These are phyloP conservation scores for Pycnonotus jocosus DNA, from an alignment of 2,113 vertebrate genomes.

Conservation along the genomic window DNA sequence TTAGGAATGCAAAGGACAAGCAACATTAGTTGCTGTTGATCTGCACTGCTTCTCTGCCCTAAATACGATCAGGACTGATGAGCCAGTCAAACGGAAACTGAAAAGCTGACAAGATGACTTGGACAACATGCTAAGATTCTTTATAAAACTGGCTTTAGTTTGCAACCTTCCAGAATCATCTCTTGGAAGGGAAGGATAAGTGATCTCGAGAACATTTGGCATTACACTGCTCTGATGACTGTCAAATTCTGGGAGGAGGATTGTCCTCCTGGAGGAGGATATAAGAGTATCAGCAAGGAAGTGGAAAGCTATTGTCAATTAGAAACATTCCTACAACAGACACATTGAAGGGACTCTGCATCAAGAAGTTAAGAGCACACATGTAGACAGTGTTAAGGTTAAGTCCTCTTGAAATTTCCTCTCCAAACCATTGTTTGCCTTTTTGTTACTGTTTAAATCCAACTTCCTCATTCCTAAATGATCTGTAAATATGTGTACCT, in stretches of 20 bases:
- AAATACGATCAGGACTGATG: background rate
- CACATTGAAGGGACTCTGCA: background rate
- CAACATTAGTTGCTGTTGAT: background rate
- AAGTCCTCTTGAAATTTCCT: background rate
- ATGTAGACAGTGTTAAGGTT: background rate
- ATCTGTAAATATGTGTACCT: background rate
- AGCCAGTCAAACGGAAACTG: background rate
- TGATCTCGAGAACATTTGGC: background rate
- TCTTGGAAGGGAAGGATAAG: background rate
- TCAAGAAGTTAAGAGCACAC: background rate
- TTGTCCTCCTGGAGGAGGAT: background rate
- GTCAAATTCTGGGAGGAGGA: background rate
- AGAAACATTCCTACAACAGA: background rate
- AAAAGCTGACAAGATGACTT: background rate
- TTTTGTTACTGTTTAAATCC: background rate
- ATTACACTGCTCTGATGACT: background rate
- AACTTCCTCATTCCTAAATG: slow-evolving; percentile 20
- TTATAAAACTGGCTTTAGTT: background rate
- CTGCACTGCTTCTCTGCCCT: background rate
- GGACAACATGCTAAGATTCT: background rate
- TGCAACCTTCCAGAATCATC: background rate
- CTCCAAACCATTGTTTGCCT: background rate
- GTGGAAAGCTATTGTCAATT: background rate
- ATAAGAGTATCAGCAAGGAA: background rate
- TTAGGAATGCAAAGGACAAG: background rate